Conservation (phyloP, 1,140 invertebrate species). For the Diorhabda sublineata region DNA sequence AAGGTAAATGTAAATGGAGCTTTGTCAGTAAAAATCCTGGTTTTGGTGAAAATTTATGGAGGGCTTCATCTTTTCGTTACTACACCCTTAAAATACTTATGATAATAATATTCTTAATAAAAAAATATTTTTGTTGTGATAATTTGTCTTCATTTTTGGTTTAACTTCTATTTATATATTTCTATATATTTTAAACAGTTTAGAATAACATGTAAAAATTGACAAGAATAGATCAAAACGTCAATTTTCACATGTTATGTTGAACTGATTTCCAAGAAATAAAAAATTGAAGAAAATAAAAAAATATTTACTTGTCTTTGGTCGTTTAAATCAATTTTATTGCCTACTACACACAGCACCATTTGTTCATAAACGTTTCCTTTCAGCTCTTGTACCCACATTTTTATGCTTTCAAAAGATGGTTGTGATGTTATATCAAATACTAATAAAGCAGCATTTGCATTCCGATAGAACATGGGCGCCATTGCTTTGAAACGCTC, state of each 20-base stretch:
- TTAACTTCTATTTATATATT: too few species aligned
- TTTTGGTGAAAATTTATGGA: too few species aligned
- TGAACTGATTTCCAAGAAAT: neutral
- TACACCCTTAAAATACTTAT: too few species aligned
- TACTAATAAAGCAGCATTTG: slow-evolving; percentile 80
- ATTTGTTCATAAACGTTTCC: slow-evolving; percentile 71
- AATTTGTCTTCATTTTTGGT: too few species aligned
- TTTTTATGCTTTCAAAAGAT: slow-evolving; percentile 70
- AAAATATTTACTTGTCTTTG: slow-evolving; percentile 47
- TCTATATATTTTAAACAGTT: too few species aligned
- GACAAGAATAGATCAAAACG: neutral
- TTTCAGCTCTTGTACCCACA: slow-evolving; percentile 75
- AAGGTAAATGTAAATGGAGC: too few species aligned
- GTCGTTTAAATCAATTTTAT: slow-evolving; percentile 72
- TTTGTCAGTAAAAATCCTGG: too few species aligned
- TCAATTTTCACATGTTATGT: neutral
- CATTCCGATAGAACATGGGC: slow-evolving; percentile 90
- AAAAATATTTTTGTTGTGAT: too few species aligned
- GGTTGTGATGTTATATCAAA: slow-evolving; percentile 77
- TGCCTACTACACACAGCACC: slow-evolving; percentile 77
- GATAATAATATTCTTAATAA: too few species aligned
- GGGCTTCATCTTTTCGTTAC: too few species aligned
- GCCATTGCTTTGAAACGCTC: slow-evolving; percentile 81
- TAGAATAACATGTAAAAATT: too few species aligned
- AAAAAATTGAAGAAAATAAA: neutral